phyloP scores from a whole-genome alignment of 2,888 invertebrate genomes.

The Anthoptus insignis region DNA sequence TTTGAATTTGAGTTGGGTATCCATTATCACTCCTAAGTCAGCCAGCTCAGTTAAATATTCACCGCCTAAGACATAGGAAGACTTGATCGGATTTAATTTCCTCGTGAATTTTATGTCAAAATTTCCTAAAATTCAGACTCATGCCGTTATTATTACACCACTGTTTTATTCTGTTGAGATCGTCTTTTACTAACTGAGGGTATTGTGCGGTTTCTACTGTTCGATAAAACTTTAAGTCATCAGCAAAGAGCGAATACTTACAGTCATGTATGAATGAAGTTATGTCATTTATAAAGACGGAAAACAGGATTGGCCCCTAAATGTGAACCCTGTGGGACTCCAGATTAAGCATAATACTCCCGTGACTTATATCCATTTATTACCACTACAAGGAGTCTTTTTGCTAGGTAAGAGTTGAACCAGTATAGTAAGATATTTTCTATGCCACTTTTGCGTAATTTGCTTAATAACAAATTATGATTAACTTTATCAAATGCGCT shows the following conservation, averaged over 20 bases:
- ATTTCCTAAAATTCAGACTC: slow-evolving; percentile 32
- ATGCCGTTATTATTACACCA: slow-evolving; percentile 42
- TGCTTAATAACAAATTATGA: slow-evolving; percentile 8
- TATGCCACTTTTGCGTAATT: slow-evolving; percentile 13
- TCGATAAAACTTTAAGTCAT: slow-evolving; percentile 47
- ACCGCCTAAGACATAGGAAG: slow-evolving; percentile 22
- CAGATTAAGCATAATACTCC: slow-evolving; percentile 27
- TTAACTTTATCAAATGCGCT: slow-evolving; percentile 41
- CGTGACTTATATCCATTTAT: slow-evolving; percentile 37
- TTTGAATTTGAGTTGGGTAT: slow-evolving; percentile 29
- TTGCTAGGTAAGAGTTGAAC: slow-evolving; percentile 36
- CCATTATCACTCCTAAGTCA: slow-evolving; percentile 37
- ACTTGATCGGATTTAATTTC: not conserved
- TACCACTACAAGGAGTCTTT: slow-evolving; percentile 32
- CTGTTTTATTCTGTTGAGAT: slow-evolving; percentile 22
- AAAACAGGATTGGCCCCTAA: slow-evolving; percentile 42
- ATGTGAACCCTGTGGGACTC: slow-evolving; percentile 45
- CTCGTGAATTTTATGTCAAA: slow-evolving; percentile 38
- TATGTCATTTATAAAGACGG: slow-evolving; percentile 39
- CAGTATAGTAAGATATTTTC: slow-evolving; percentile 29
- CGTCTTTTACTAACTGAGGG: slow-evolving; percentile 36
- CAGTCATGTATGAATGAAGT: slow-evolving; percentile 14
- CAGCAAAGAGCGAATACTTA: no score
- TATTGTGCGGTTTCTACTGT: no score
- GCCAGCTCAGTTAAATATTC: slow-evolving; percentile 5